Evolutionary conservation across 1,140 invertebrate species (phyloP).

Genomic region (Pomacea maculata): DNA sequence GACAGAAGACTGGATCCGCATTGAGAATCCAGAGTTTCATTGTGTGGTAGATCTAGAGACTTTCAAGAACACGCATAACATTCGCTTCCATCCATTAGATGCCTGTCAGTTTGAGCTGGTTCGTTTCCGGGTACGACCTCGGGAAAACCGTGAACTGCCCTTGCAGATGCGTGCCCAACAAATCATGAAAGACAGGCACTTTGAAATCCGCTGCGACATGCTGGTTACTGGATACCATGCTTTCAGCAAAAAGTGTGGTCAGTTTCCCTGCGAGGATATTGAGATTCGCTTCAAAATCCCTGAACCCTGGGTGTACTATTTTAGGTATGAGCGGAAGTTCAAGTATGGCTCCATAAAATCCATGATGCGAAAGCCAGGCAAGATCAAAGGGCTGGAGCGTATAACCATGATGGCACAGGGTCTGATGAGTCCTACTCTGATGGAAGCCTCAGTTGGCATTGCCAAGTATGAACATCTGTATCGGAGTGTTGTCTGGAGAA

Average conservation of each 20-base stretch:
- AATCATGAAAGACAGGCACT: constrained; percentile 68
- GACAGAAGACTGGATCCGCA: constrained; percentile 98
- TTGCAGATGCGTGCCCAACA: constrained; percentile 81
- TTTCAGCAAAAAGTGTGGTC: constrained; percentile 89
- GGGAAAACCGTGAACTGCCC: constrained; percentile 95
- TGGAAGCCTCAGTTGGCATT: constrained; percentile 97
- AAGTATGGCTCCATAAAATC: constrained; percentile 99
- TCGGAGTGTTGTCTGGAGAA: constrained; percentile 96
- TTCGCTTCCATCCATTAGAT: constrained; percentile 98
- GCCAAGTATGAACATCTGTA: constrained; percentile 99
- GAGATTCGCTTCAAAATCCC: constrained; percentile 96
- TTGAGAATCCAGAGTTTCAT: constrained; percentile 95
- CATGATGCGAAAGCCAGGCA: constrained; percentile 81
- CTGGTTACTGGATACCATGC: constrained; percentile 96
- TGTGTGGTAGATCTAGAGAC: constrained; percentile 91
- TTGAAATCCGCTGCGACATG: constrained; percentile 93
- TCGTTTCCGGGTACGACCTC: constrained; percentile 94
- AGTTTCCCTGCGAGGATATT: constrained; percentile 85
- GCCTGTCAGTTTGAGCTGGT: constrained; percentile 90
- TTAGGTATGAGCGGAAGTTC: constrained; percentile 98
- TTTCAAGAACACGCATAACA: constrained; percentile 88
- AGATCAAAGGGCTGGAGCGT: constrained; percentile 69
- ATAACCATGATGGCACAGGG: constrained; percentile 77
- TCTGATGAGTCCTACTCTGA: constrained; percentile 88
- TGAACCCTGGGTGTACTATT: constrained; percentile 98